Evolutionary conservation across 2,113 vertebrate species (phyloP).

Genomic region (Rostratula benghalensis): DNA sequence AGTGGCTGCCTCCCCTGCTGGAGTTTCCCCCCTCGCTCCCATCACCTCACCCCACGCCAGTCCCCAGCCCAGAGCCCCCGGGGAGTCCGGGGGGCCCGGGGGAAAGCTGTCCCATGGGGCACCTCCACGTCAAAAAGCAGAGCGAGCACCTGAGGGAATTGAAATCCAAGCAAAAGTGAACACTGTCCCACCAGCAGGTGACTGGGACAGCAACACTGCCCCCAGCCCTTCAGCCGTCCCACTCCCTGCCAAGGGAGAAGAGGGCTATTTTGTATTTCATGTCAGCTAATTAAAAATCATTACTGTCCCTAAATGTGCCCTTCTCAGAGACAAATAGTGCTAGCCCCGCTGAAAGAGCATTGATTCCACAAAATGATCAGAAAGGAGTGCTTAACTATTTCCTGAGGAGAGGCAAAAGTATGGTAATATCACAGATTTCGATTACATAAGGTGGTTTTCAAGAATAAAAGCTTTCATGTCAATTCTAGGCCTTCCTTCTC

Average conservation of each 20-base stretch:
- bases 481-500: not conserved
- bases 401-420: not conserved
- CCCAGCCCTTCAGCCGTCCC: not conserved
- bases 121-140: not conserved
- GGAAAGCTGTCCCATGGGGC: not conserved
- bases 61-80: too few species aligned
- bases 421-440: not conserved
- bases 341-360: not conserved
- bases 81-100: not conserved
- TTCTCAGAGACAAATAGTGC: conserved; percentile 47
- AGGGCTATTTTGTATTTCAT: not conserved
- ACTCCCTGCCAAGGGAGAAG: not conserved
- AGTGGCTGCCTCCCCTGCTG: not conserved
- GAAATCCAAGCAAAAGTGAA: not conserved
- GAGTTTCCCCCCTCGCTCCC: not conserved
- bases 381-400: conserved; percentile 33
- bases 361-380: conserved; percentile 20
- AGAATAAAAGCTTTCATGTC: not conserved
- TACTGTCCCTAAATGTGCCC: not conserved
- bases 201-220: not conserved
- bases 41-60: not conserved
- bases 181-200: not conserved
- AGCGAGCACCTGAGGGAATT: not conserved
- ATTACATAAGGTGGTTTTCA: not conserved
- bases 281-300: not conserved